These are phyloP conservation scores for Lamellibrachia luymesi DNA, from an alignment of 1,140 invertebrate genomes.

Conservation along the genomic window DNA sequence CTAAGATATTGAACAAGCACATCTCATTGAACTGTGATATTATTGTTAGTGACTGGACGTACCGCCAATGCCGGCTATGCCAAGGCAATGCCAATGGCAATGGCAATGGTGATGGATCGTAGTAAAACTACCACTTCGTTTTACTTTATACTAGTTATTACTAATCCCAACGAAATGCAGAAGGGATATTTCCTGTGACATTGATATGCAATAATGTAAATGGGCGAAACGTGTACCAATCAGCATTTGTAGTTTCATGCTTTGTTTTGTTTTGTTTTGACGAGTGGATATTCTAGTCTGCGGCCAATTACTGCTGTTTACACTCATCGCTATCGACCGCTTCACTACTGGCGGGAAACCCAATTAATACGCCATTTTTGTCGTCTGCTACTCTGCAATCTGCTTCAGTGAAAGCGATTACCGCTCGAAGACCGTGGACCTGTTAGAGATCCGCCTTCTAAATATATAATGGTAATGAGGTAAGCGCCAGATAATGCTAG, in stretches of 20 bases:
- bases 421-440: neutral
- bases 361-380: neutral
- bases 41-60: too few relatives aligned
- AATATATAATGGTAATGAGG: neutral
- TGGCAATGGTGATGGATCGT: too few relatives aligned
- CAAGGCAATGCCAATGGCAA: too few relatives aligned
- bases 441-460: neutral
- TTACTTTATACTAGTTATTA: too few relatives aligned
- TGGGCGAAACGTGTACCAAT: neutral
- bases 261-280: neutral
- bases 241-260: neutral
- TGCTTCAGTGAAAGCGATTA: neutral
- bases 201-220: neutral
- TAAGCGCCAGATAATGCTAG: neutral
- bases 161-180: too few relatives aligned
- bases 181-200: neutral
- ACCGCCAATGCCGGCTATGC: too few relatives aligned
- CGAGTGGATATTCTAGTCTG: too few relatives aligned
- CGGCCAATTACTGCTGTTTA: neutral
- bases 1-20: too few relatives aligned
- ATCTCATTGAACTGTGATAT: too few relatives aligned
- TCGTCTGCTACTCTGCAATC: neutral
- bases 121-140: too few relatives aligned
- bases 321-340: neutral
- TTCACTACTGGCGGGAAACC: neutral